Conservation (phyloP, 2,888 invertebrate genomes). For the Phytoseiulus persimilis region DNA sequence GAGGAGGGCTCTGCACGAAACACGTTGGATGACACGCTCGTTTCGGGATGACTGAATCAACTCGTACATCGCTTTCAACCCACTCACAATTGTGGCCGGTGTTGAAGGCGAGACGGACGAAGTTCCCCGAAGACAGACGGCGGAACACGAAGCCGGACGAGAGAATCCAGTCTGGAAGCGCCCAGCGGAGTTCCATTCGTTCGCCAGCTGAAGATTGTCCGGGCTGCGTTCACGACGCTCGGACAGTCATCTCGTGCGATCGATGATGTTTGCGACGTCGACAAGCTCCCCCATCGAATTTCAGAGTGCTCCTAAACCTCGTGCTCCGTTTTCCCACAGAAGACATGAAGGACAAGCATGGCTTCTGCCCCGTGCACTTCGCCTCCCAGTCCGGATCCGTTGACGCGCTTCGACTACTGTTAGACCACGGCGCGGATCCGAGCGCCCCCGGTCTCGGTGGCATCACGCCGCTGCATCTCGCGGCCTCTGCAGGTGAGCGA, state of each 20-base stretch:
- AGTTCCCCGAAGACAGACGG: background rate
- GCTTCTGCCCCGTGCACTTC: slow-evolving; percentile 50
- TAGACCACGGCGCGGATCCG: slow-evolving; percentile 32
- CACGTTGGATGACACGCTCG: background rate
- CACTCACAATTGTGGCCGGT: background rate
- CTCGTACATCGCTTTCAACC: background rate
- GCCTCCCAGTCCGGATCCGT: slow-evolving; percentile 48
- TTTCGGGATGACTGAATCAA: background rate
- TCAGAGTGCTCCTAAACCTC: background rate
- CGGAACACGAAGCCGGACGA: background rate
- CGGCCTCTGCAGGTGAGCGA: slow-evolving; percentile 17
- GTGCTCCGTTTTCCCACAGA: slow-evolving; percentile 39
- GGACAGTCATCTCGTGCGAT: background rate
- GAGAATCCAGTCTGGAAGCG: background rate
- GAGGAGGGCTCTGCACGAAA: background rate
- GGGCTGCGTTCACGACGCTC: background rate
- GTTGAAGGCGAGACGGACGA: background rate
- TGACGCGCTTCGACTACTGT: slow-evolving; percentile 41
- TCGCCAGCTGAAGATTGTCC: background rate
- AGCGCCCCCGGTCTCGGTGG: slow-evolving; percentile 25
- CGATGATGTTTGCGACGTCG: background rate
- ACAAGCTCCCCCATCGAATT: background rate
- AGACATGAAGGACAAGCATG: slow-evolving; percentile 49
- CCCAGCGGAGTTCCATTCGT: background rate
- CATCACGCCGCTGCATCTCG: slow-evolving; percentile 33